These are phyloP conservation scores for Anthopleura sola DNA, from an alignment of 64 coral and sea anemone genomes.

Conservation along the genomic window DNA sequence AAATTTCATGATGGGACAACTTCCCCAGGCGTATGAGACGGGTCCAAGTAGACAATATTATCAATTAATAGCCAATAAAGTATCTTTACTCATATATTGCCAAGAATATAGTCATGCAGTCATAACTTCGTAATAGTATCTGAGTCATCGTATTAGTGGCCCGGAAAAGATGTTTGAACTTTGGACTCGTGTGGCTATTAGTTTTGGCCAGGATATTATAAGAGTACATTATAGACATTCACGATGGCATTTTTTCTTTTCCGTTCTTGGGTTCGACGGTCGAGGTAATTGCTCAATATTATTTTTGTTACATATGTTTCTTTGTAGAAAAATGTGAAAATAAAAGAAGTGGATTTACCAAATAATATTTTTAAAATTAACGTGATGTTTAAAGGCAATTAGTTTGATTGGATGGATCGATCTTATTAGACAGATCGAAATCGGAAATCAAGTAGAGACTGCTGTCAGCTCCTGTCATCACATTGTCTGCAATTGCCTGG, in stretches of 20 bases:
- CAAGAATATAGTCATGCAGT: not conserved
- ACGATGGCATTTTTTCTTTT: too few species aligned
- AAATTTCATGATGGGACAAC: not conserved
- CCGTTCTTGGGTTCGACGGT: too few species aligned
- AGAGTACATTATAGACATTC: not conserved
- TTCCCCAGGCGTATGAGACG: too few species aligned
- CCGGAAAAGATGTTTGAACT: not conserved
- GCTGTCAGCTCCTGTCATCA: constrained; percentile 5
- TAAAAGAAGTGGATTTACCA: not conserved
- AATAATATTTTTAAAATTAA: not conserved
- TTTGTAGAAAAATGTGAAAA: not conserved
- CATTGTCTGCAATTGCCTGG: not conserved
- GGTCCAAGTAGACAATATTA: too few species aligned
- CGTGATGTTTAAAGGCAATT: too few species aligned
- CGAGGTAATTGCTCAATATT: too few species aligned
- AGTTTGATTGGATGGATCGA: not conserved
- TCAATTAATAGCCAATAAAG: not conserved
- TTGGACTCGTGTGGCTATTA: not conserved
- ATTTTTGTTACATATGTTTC: too few species aligned
- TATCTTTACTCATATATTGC: not conserved
- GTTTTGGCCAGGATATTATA: not conserved
- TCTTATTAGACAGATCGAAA: not conserved
- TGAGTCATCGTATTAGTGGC: not conserved
- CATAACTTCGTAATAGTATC: not conserved
- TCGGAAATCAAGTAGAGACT: not conserved